A percentile compares a stretch with the other conserved stretches of the same genome.
Conservation (phyloP, 2,888 invertebrate genomes). For the Epirrhoe tristata region DNA sequence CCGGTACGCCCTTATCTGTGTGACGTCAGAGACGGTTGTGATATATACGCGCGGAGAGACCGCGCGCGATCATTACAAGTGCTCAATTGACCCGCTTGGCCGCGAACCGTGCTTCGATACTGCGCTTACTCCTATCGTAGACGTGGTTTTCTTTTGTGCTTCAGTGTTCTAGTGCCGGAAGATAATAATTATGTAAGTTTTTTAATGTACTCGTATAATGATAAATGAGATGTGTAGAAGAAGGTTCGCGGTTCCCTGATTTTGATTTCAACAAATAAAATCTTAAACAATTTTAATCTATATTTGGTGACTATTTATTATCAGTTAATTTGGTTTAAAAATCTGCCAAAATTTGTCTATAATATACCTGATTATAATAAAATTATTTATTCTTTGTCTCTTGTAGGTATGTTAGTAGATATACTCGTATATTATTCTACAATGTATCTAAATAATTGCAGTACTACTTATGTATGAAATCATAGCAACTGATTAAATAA, state of each 20-base stretch:
- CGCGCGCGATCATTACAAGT: constrained; percentile 79
- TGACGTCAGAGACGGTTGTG: constrained; percentile 70
- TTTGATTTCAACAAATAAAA: constrained; percentile 7
- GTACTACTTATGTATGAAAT: too few relatives aligned
- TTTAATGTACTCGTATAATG: neutral
- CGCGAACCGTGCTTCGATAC: constrained; percentile 54
- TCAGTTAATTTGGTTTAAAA: neutral
- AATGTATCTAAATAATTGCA: too few relatives aligned
- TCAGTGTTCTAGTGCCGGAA: constrained; percentile 63
- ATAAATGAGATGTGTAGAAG: too few relatives aligned
- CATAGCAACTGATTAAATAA: too few relatives aligned
- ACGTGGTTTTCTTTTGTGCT: constrained; percentile 56
- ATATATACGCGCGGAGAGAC: constrained; percentile 71
- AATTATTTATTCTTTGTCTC: too few relatives aligned
- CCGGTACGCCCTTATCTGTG: constrained; percentile 57
- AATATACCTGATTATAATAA: too few relatives aligned
- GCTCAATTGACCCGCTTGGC: constrained; percentile 66
- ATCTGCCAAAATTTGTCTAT: too few relatives aligned
- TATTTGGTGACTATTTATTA: neutral
- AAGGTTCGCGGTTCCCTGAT: constrained; percentile 6
- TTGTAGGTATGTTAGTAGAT: too few relatives aligned
- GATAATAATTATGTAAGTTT: constrained; percentile 60
- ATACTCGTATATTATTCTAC: too few relatives aligned
- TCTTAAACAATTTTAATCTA: neutral
- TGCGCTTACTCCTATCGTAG: constrained; percentile 52